Evolutionary conservation across 2,113 vertebrate genomes (phyloP).

Genomic region (Trogon melanurus): DNA sequence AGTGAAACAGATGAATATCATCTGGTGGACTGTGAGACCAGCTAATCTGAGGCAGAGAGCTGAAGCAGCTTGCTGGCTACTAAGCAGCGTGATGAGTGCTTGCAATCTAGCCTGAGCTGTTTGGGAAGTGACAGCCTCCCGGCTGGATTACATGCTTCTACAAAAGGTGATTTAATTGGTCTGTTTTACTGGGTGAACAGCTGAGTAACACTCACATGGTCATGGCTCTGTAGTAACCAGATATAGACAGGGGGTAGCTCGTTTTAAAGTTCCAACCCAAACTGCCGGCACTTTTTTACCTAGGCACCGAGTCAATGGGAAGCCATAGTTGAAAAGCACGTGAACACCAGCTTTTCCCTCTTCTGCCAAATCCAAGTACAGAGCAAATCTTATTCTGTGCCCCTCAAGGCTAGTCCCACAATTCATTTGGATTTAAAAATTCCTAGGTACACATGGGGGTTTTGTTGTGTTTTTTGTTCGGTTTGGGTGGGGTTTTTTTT

Average conservation of each 20-base stretch:
- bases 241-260: neutral
- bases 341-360: neutral
- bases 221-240: neutral
- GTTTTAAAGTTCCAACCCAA: neutral
- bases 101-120: neutral
- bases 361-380: neutral
- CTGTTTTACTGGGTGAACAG: neutral
- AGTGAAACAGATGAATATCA: neutral
- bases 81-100: neutral
- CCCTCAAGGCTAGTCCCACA: neutral
- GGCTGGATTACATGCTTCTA: neutral
- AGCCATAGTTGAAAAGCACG: neutral
- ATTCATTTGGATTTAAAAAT: neutral
- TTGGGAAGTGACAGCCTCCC: neutral
- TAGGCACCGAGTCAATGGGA: neutral
- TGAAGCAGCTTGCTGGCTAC: neutral
- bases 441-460: accelerated
- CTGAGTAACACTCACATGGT: neutral
- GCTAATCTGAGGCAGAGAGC: neutral
- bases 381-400: neutral
- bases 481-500: neutral
- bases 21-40: neutral
- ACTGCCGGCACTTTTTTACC: neutral
- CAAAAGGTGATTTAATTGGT: neutral
- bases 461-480: neutral